Conservation (phyloP, 2,888 invertebrate genomes). For the Flexamia atlantica region DNA sequence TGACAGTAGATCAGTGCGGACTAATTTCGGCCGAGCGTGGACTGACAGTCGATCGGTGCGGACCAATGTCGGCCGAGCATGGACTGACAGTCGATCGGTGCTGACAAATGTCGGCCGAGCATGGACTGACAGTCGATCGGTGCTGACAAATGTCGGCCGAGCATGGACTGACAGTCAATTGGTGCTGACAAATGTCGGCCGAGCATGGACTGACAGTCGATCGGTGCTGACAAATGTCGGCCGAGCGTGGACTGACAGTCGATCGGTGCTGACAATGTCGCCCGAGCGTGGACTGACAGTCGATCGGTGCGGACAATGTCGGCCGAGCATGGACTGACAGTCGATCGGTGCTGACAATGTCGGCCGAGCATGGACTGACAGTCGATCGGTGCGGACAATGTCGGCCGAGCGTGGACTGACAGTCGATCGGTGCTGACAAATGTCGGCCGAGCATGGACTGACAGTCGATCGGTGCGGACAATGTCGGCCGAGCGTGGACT, state of each 20-base stretch:
- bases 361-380: conserved; percentile 35
- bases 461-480: conserved; percentile 55
- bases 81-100: conserved; percentile 40
- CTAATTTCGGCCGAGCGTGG: conserved; percentile 61
- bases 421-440: conserved; percentile 63
- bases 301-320: conserved; percentile 64
- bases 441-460: conserved; percentile 54
- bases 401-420: conserved; percentile 43
- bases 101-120: conserved; percentile 63
- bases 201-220: conserved; percentile 44
- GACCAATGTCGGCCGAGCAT: conserved; percentile 63
- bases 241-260: conserved; percentile 41
- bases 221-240: conserved; percentile 65
- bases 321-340: conserved; percentile 39
- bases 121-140: conserved; percentile 40
- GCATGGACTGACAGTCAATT: conserved; percentile 41
- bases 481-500: conserved; percentile 57
- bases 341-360: conserved; percentile 64
- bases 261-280: conserved; percentile 64
- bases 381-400: conserved; percentile 63
- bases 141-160: conserved; percentile 64
- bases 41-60: conserved; percentile 57
- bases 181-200: conserved; percentile 64
- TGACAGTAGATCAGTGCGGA: conserved; percentile 63
- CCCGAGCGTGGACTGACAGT: conserved; percentile 35